A percentile compares a stretch with the other conserved stretches of the same genome.
Conservation (phyloP, 2,888 invertebrate species). For the Arctia plantaginis region DNA sequence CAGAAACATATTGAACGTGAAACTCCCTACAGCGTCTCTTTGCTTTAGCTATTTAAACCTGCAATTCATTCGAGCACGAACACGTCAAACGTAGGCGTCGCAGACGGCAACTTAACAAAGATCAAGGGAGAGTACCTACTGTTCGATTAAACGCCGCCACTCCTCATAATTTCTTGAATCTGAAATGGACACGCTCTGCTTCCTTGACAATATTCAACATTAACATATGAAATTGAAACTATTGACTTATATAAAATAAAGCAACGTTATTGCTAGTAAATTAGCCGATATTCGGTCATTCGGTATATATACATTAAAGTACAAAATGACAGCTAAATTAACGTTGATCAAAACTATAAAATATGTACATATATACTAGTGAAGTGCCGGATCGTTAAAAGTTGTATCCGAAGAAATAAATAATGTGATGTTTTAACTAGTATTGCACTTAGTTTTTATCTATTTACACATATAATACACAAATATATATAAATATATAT, state of each 20-base stretch:
- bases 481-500: too few species aligned
- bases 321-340: background rate
- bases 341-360: background rate
- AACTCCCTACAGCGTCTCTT: background rate
- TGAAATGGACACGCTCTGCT: constrained; percentile 54
- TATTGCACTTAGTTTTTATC: too few species aligned
- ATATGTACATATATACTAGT: background rate
- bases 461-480: too few species aligned
- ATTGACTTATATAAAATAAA: constrained; percentile 41
- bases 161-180: constrained; percentile 63
- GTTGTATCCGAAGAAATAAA: too few species aligned
- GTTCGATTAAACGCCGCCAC: constrained; percentile 65
- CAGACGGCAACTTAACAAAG: constrained; percentile 59
- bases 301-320: constrained; percentile 12
- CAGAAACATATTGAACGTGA: background rate
- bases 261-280: constrained; percentile 9
- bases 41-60: constrained; percentile 56
- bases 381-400: too few species aligned
- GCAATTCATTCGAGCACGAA: constrained; percentile 60
- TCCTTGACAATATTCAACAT: constrained; percentile 48
- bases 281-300: constrained; percentile 11
- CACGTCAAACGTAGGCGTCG: constrained; percentile 54
- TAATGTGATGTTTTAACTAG: too few species aligned
- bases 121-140: constrained; percentile 62
- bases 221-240: constrained; percentile 21